phyloP scores from a whole-genome alignment of 2,113 vertebrate species.

The Eira barbara region DNA sequence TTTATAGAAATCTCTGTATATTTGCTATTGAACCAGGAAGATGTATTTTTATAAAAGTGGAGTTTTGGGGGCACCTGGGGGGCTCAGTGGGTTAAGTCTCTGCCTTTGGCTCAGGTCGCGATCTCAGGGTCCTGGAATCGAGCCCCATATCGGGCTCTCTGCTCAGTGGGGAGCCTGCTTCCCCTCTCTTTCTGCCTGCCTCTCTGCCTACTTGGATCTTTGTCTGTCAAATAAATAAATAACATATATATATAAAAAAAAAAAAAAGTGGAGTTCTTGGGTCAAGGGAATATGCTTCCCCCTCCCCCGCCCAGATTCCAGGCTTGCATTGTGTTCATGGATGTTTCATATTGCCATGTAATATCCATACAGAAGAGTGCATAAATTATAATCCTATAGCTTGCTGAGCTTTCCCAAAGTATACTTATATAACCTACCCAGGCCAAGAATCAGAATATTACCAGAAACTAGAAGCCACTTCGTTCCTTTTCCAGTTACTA shows the following conservation, averaged over 20 bases:
- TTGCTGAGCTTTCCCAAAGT: background rate
- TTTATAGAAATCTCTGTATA: background rate
- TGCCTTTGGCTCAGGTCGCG: too few relatives aligned
- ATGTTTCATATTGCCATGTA: background rate
- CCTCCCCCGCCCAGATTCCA: background rate
- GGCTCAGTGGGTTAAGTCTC: too few relatives aligned
- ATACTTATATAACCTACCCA: background rate
- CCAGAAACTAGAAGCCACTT: background rate
- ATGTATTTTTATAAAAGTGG: background rate
- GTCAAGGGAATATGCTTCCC: background rate
- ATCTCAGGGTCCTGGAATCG: too few relatives aligned
- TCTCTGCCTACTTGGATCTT: too few relatives aligned
- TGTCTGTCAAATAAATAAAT: too few relatives aligned
- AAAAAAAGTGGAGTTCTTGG: background rate
- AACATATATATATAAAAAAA: too few relatives aligned
- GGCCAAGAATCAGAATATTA: background rate
- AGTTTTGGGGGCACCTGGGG: background rate
- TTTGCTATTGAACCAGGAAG: background rate
- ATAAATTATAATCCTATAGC: background rate
- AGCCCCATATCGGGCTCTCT: too few relatives aligned
- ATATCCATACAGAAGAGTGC: background rate
- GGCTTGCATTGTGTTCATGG: background rate
- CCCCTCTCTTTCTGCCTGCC: too few relatives aligned
- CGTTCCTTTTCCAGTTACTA: background rate
- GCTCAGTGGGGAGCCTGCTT: too few relatives aligned